Conservation (phyloP, 2,113 vertebrate species). For the Gymnocephalus cernua region DNA sequence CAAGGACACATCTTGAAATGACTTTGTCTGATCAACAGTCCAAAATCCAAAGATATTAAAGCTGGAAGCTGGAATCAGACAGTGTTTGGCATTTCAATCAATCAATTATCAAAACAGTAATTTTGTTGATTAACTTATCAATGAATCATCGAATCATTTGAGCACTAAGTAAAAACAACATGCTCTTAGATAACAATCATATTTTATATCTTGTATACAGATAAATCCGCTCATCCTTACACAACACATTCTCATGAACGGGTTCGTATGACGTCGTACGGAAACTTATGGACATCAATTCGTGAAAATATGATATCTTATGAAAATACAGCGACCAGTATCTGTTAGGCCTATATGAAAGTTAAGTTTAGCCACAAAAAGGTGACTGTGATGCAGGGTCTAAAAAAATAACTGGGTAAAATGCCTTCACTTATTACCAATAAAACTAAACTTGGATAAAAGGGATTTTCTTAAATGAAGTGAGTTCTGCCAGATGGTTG, state of each 20-base stretch:
- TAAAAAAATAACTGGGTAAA: background rate
- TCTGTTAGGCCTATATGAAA: too few species aligned
- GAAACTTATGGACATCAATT: too few species aligned
- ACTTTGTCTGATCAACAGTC: background rate
- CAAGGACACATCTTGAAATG: background rate
- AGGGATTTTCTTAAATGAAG: background rate
- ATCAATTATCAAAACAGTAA: too few species aligned
- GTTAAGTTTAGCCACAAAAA: too few species aligned
- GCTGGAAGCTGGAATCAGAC: too few species aligned
- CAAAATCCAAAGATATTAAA: background rate
- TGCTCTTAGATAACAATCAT: background rate
- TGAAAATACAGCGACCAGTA: too few species aligned
- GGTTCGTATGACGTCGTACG: too few species aligned
- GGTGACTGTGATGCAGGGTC: too few species aligned
- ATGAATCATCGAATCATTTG: background rate
- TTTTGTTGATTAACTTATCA: background rate
- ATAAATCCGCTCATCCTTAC: background rate
- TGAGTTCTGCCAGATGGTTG: background rate
- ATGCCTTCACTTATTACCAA: background rate
- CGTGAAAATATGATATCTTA: too few species aligned
- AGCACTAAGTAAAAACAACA: background rate
- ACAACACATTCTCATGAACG: too few species aligned
- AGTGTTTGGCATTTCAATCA: background rate
- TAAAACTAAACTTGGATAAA: background rate
- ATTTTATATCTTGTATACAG: background rate